Conservation (phyloP, 2,888 invertebrate species). For the Trichopoda pennipes region DNA sequence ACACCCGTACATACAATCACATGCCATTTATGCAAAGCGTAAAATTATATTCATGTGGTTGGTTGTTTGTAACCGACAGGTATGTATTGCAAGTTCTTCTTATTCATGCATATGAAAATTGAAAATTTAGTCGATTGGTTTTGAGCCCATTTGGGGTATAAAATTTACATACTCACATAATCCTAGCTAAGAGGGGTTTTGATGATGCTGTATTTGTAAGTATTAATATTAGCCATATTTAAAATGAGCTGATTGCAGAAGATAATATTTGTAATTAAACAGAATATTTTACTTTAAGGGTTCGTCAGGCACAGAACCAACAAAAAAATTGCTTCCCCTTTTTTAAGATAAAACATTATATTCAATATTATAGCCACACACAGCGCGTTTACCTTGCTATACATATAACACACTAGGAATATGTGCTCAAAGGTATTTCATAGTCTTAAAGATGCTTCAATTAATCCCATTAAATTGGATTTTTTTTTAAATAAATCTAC, state of each 20-base stretch:
- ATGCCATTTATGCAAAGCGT: conserved; percentile 41
- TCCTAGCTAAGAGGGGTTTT: neutral
- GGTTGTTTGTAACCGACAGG: conserved; percentile 22
- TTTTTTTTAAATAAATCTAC: too few species aligned
- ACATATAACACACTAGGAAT: too few species aligned
- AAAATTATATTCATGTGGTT: conserved; percentile 16
- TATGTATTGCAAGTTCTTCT: conserved; percentile 47
- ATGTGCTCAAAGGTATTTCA: too few species aligned
- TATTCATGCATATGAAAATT: conserved; percentile 56
- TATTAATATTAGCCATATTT: neutral
- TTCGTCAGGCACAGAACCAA: too few species aligned
- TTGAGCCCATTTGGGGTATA: conserved; percentile 44
- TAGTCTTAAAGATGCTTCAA: too few species aligned
- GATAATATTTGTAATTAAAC: conserved; percentile 14
- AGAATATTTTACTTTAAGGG: neutral
- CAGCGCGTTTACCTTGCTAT: too few species aligned
- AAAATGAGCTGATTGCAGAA: neutral
- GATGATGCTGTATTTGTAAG: neutral
- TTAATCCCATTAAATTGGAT: too few species aligned
- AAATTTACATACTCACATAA: conserved; percentile 17
- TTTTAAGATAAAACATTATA: too few species aligned
- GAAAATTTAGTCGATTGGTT: conserved; percentile 57
- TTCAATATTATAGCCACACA: too few species aligned
- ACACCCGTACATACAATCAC: conserved; percentile 19
- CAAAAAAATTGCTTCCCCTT: too few species aligned